Base-by-base conservation (phyloP, 2,888 invertebrate species). In the Pterostichus madidus region DNA sequence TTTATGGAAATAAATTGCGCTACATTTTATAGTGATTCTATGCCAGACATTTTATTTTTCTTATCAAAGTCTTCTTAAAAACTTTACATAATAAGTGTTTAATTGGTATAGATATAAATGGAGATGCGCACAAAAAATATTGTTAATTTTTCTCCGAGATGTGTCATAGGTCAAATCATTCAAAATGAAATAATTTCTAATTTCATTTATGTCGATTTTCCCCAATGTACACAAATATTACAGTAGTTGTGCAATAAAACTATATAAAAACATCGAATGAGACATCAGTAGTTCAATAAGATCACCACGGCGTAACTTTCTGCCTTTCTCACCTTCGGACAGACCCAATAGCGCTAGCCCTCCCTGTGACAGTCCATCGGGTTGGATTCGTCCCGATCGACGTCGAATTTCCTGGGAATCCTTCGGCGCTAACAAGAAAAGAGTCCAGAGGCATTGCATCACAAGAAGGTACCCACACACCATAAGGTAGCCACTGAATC, bases 391-490 rank as follows among this genome's bases (percentile, higher is more conserved):
- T 17, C 64, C 64, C 35, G 35, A 73, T 32, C 75, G 49, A 53
- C 75, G 44, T 52, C 5, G 32, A 75, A 52, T 52, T 75, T 53
- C 24, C 52, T n/a, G 75, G 52, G 53, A 75, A 75, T 75, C 35
- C 53, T 75, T 75, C 75, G 52, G 4, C 32, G 31, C 39, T 52
- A n/a, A 17, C 71, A 46, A 39, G 46, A 46, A 39, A 39, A 13
- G 2, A 71, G 71, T 71, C 44, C 75, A 32, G 49, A 49, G 35
- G 17, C 52, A 53, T 52, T 75, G 53, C 52, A 52, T 75, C 75
- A 52, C 75, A 75, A 75, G 75, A 75, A 75, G 52, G 49, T 44
- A 52, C 52, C 15, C 73, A 73, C 44, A 64, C 10, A 44, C 39
- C 68, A 46, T 32, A 71, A 44, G 68, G 68, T 71, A 71, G 44